Evolutionary conservation across 2,797 vertebrate genomes (phyloP).

Genomic region (Momotus momota): DNA sequence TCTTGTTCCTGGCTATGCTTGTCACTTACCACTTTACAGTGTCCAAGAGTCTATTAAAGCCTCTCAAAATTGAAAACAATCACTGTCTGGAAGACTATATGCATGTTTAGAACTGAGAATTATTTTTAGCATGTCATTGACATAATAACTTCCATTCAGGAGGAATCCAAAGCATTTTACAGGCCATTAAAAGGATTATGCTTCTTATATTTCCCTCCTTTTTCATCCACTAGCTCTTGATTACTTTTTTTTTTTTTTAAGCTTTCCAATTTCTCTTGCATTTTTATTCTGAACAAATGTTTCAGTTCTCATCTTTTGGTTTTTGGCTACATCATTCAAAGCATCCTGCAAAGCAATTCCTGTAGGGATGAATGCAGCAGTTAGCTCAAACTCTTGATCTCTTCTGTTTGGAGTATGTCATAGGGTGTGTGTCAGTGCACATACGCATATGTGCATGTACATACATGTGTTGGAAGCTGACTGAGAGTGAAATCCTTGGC

Average conservation of each 20-base stretch:
- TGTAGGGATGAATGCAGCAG: not conserved
- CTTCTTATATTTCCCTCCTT: not conserved
- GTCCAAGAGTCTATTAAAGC: not conserved
- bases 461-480: not conserved
- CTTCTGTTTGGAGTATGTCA: not conserved
- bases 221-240: not conserved
- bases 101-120: not conserved
- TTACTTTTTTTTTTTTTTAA: not conserved
- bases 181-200: not conserved
- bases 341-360: not conserved
- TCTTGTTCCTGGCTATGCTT: not conserved
- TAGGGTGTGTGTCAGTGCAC: not conserved
- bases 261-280: not conserved
- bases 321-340: not conserved
- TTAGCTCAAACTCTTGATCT: not conserved
- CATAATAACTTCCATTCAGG: not conserved
- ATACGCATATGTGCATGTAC: not conserved
- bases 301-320: not conserved
- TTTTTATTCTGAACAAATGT: not conserved
- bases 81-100: not conserved
- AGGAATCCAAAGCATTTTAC: not conserved
- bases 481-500: not conserved
- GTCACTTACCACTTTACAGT: not conserved
- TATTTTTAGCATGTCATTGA: constrained; percentile 7
- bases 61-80: not conserved